These are phyloP conservation scores for Drosophila prostipennis DNA, from an alignment of 2,888 invertebrate species.

Conservation along the genomic window DNA sequence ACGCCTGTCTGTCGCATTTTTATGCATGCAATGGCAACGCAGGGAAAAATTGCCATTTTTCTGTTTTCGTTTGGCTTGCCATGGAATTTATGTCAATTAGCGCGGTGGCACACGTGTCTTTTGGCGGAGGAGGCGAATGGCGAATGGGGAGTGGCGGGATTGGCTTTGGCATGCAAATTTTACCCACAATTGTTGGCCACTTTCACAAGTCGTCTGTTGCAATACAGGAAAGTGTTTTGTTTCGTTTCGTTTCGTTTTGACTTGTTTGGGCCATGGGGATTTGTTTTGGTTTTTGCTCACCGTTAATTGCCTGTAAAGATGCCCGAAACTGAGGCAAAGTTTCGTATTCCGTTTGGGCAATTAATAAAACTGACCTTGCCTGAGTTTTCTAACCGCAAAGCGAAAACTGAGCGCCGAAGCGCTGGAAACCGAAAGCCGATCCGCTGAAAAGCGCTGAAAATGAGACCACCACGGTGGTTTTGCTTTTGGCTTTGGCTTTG, in stretches of 20 bases:
- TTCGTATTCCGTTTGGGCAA: constrained; percentile 55
- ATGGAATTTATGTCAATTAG: constrained; percentile 78
- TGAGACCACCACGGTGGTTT: constrained; percentile 34
- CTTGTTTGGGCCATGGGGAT: constrained; percentile 8
- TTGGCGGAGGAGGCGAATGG: constrained; percentile 2
- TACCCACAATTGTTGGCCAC: constrained; percentile 56
- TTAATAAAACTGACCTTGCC: constrained; percentile 76
- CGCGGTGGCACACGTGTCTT: constrained; percentile 55
- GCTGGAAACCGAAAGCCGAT: constrained; percentile 47
- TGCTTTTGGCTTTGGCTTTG: too few species aligned
- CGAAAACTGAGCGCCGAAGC: constrained; percentile 28
- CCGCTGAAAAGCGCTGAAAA: constrained; percentile 47
- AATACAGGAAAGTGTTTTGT: constrained; percentile 76
- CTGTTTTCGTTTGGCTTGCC: constrained; percentile 44
- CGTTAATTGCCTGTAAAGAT: constrained; percentile 80
- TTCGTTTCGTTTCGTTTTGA: constrained; percentile 9
- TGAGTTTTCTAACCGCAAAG: constrained; percentile 58
- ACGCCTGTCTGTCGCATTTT: constrained; percentile 57
- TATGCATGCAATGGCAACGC: constrained; percentile 56
- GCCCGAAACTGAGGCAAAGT: constrained; percentile 55
- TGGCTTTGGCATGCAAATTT: constrained; percentile 66
- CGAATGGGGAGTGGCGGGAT: constrained; percentile 18
- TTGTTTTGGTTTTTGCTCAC: constrained; percentile 38
- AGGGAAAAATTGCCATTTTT: constrained; percentile 47
- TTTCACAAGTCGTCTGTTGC: constrained; percentile 72